Base-by-base conservation (phyloP, 2,888 invertebrate species). In the Orchesella flavescens region DNA sequence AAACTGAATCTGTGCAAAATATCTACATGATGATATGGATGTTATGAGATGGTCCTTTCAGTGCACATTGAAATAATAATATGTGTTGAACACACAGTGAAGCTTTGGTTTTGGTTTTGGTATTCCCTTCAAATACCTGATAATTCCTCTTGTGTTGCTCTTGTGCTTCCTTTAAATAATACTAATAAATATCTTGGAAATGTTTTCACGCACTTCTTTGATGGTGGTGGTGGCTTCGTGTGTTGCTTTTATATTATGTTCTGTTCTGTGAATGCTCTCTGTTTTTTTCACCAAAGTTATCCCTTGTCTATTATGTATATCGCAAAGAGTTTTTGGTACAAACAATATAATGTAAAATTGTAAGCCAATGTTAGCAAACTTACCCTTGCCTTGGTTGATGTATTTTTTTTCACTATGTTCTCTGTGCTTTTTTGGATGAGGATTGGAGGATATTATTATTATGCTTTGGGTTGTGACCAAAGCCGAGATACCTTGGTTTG, bases 101-200 rank as follows among this genome's bases (percentile, higher is more conserved):
- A n/a, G 82, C 82, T 71, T 82, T 82, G 53, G 82, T 69, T 79
- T 79, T 65, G 71, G 69, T 79, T n/a, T 72, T 75, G 75, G 69
- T 69, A 82, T 83, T 69, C 83, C 76, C 83, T 83, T 77, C 72
- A 72, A 83, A 83, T 83, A 83, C 83, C 83, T 82, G 75, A 83
- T 83, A 72, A 83, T 83, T 76, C 76, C 83, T 72, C 83, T 83
- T 81, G 75, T 74, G 74, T 68, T 68, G 63, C 49, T 15, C 69
- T 57, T 66, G 65, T 71, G 72, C 83, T 83, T 83, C 83, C 83
- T 83, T 83, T 76, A 75, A 83, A 77, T 83, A 76, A 75, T 72
- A 69, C 46, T 73, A 73, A 65, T 82, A 82, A 34, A 83, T 83
- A 74, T 81, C 76, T 76, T 83, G 83, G 83, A 83, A 83, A 83